phyloP scores from a whole-genome alignment of 1,140 invertebrate species.

The Phortica variegata region DNA sequence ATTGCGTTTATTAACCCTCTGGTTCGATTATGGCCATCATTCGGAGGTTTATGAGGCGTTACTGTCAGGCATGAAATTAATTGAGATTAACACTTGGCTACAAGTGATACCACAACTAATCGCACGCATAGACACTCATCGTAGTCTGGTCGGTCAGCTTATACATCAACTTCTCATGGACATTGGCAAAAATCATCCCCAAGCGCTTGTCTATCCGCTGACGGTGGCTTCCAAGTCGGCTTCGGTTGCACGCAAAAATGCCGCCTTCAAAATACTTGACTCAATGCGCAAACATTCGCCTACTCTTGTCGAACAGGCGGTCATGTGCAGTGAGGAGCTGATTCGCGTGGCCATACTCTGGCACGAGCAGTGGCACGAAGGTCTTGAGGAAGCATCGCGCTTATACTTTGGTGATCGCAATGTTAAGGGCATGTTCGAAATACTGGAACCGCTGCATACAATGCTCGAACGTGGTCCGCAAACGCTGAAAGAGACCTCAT shows the following conservation, averaged over 20 bases:
- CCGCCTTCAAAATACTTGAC: slow-evolving; percentile 93
- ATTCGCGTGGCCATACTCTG: slow-evolving; percentile 98
- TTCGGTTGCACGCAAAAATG: slow-evolving; percentile 78
- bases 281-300: slow-evolving; percentile 94
- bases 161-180: slow-evolving; percentile 93
- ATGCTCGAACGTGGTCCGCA: slow-evolving; percentile 93
- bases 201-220: slow-evolving; percentile 95
- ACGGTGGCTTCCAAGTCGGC: slow-evolving; percentile 97
- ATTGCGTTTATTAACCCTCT: slow-evolving; percentile 85
- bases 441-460: slow-evolving; percentile 90
- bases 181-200: slow-evolving; percentile 86
- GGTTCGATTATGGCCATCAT: slow-evolving; percentile 95
- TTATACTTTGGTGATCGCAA: slow-evolving; percentile 96
- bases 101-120: slow-evolving; percentile 99
- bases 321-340: slow-evolving; percentile 94
- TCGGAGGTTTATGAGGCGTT: slow-evolving; percentile 92
- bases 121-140: slow-evolving; percentile 92
- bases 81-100: slow-evolving; percentile 98
- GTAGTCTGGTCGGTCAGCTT: slow-evolving; percentile 81
- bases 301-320: slow-evolving; percentile 88
- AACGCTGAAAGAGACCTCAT: slow-evolving; percentile 95
- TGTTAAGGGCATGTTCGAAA: slow-evolving; percentile 93
- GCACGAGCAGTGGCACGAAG: slow-evolving; percentile 99
- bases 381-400: slow-evolving; percentile 94
- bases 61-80: slow-evolving; percentile 85